Evolutionary conservation across 2,888 invertebrate species (phyloP), one percentile per base, ranked within the genome.

Genomic region (Actias luna): DNA sequence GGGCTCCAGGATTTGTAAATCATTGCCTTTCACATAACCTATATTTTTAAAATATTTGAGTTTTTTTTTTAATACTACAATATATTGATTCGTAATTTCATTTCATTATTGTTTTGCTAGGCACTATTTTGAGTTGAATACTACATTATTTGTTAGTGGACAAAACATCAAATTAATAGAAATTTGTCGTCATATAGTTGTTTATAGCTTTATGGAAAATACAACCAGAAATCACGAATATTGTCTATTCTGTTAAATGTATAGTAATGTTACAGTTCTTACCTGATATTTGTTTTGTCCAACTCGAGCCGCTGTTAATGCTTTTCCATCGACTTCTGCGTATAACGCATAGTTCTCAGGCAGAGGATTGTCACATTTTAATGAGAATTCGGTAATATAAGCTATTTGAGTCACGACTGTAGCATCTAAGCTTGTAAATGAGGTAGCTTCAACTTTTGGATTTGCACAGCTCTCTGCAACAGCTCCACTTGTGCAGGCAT

Each of bases 391-490:
- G 16, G 97, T 95, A 75, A 99, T 96, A 87, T 97, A 98, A 0
- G 98, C 98, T 71, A 99, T 97, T 82, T 95, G 96, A 69, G 96
- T 96, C 14, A 99, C 95, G 67, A 99, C 95, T 59, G 98, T 97
- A 0, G 97, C 98, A 93, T 99, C 99, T 84, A 96, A 94, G 22
- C 98, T 98, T 58, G 98, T 98, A 87, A 98, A 99, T 0, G 96
- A 95, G 61, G 94, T 94, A n/a, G 97, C 95, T 64, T 94, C 94
- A 14, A 96, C 95, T 91, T 95, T 93, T 5, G 95, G 95, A 75
- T 94, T 95, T 69, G 85, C 80, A 77, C 92, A 92, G 68, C 80
- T 85, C 61, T 87, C 78, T 14, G 84, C 87, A 3, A 80, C 69
- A 3, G 79, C 79, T 35, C 83, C 78, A 67, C 79, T 74, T 27